A percentile compares a stretch with the other conserved stretches of the same genome.
Conservation (phyloP, 2,888 invertebrate species). For the Osmoderma eremita region DNA sequence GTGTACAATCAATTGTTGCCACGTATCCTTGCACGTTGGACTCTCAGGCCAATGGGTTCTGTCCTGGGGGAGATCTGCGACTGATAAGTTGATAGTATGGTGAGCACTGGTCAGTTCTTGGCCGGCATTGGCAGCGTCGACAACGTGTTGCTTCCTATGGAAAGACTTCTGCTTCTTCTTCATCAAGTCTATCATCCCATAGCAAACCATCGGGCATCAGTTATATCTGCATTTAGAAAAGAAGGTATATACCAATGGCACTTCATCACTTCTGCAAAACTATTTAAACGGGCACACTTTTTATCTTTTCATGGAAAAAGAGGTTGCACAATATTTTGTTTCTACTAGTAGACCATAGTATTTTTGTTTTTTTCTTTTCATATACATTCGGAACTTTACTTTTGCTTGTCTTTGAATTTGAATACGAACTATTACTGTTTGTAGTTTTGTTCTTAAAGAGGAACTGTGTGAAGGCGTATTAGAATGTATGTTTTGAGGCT, state of each 20-base stretch:
- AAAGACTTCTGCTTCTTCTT: conserved; percentile 22
- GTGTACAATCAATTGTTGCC: conserved; percentile 63
- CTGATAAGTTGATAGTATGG: conserved; percentile 61
- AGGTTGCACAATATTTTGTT: background rate
- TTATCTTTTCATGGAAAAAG: too few relatives aligned
- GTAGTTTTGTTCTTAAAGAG: too few relatives aligned
- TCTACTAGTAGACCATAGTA: background rate
- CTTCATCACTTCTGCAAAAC: too few relatives aligned
- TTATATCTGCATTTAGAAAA: too few relatives aligned
- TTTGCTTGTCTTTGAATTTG: too few relatives aligned
- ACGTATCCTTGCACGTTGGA: conserved; percentile 59
- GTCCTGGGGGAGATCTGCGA: conserved; percentile 57
- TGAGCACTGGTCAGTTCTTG: conserved; percentile 61
- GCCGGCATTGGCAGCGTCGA: conserved; percentile 53
- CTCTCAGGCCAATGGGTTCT: conserved; percentile 56
- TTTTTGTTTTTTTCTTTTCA: background rate
- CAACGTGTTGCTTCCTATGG: conserved; percentile 40
- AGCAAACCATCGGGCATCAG: background rate
- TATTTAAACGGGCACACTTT: background rate
- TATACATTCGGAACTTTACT: background rate
- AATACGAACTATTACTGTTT: too few relatives aligned
- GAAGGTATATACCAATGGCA: background rate
- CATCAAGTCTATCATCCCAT: conserved; percentile 7
- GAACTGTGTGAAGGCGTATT: too few relatives aligned
- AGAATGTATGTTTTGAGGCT: too few relatives aligned